Evolutionary conservation across 2,888 invertebrate species (phyloP).

Genomic region (Agrotis exclamationis): DNA sequence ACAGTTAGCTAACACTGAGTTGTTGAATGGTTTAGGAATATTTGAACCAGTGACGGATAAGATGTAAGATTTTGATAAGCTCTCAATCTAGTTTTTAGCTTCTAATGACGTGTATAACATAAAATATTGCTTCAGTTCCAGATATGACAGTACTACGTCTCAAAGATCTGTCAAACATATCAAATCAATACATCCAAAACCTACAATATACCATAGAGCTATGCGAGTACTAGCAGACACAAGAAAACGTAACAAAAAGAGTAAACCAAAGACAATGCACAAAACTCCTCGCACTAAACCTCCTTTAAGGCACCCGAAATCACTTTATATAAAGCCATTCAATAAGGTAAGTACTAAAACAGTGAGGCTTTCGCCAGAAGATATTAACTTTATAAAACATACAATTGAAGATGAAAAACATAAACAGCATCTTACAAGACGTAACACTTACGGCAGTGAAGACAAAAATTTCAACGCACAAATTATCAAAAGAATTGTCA

Average conservation of each 20-base stretch:
- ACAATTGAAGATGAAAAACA: too few species aligned
- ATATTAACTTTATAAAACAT: too few species aligned
- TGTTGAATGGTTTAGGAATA: conserved; percentile 27
- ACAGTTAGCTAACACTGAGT: conserved; percentile 14
- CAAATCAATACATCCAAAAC: background rate
- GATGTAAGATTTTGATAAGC: conserved; percentile 16
- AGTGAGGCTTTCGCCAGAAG: too few species aligned
- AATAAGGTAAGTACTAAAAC: too few species aligned
- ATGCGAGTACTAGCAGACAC: background rate
- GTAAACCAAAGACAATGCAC: background rate
- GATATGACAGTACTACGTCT: background rate
- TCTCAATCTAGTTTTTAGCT: background rate
- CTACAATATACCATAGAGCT: background rate
- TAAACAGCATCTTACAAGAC: background rate
- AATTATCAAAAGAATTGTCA: conserved; percentile 5
- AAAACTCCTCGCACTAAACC: background rate
- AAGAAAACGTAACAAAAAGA: too few species aligned
- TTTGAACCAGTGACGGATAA: background rate
- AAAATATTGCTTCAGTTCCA: conserved; percentile 9
- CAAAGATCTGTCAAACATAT: background rate
- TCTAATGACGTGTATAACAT: background rate
- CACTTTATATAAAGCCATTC: background rate
- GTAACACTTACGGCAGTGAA: background rate
- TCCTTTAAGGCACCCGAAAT: background rate
- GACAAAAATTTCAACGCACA: background rate